Conservation (phyloP, 2,888 invertebrate species). For the Apamea anceps region DNA sequence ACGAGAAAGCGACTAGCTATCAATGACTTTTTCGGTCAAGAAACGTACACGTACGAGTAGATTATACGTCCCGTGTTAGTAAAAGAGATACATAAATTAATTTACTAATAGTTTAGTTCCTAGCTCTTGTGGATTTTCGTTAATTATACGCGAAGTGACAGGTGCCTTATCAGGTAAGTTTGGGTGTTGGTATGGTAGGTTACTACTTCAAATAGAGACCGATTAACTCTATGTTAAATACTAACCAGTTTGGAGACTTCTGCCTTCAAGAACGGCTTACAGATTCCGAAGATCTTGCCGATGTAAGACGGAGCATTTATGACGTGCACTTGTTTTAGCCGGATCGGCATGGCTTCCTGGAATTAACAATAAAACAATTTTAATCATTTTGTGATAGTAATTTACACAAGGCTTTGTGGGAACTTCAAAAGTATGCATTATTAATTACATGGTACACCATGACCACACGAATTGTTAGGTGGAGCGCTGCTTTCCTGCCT, state of each 20-base stretch:
- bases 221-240: conserved; percentile 12
- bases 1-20: too few relatives aligned
- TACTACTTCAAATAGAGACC: background rate
- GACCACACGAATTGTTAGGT: background rate
- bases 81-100: too few relatives aligned
- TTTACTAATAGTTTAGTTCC: too few relatives aligned
- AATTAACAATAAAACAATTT: conserved; percentile 53
- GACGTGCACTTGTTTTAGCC: conserved; percentile 92
- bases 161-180: background rate
- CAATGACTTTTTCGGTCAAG: too few relatives aligned
- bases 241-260: conserved; percentile 92
- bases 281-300: conserved; percentile 91
- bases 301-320: conserved; percentile 92
- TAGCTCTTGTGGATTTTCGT: too few relatives aligned
- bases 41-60: too few relatives aligned
- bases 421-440: background rate
- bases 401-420: background rate
- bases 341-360: conserved; percentile 93
- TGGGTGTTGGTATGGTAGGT: too few relatives aligned
- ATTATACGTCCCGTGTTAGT: too few relatives aligned
- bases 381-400: background rate
- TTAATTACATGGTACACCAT: background rate
- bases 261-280: conserved; percentile 92
- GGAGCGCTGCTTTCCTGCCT: background rate
- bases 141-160: too few relatives aligned